These are phyloP conservation scores for Procambarus virginalis DNA, from an alignment of 1,140 invertebrate species.

Conservation along the genomic window DNA sequence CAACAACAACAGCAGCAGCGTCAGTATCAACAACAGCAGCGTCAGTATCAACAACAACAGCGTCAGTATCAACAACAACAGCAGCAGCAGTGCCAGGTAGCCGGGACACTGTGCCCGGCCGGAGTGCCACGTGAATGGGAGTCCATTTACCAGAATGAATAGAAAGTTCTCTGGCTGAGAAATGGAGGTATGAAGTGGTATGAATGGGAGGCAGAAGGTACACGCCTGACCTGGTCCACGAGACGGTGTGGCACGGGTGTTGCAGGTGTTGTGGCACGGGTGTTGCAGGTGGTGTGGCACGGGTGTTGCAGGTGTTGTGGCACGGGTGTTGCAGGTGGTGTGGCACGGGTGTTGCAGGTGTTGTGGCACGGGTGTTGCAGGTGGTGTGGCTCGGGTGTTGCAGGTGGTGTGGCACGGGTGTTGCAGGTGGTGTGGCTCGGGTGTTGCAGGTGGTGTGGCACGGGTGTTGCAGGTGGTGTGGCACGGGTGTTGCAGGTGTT, in stretches of 20 bases:
- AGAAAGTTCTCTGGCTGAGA: conserved; percentile 44
- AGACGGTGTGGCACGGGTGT: background rate
- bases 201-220: background rate
- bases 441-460: too few relatives aligned
- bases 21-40: background rate
- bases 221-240: background rate
- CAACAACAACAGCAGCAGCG: background rate
- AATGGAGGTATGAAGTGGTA: conserved; percentile 38
- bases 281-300: too few relatives aligned
- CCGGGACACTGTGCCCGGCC: background rate
- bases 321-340: too few relatives aligned
- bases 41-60: background rate
- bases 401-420: too few relatives aligned
- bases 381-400: too few relatives aligned
- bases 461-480: too few relatives aligned
- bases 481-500: too few relatives aligned
- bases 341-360: too few relatives aligned
- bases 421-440: too few relatives aligned
- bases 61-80: background rate
- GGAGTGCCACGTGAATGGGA: conserved; percentile 27
- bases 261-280: background rate
- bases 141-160: conserved; percentile 38
- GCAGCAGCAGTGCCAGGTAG: background rate
- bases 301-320: too few relatives aligned
- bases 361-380: too few relatives aligned